These are phyloP conservation scores for Drosophila flavopinicola DNA, from an alignment of 2,888 invertebrate genomes.

Conservation along the genomic window DNA sequence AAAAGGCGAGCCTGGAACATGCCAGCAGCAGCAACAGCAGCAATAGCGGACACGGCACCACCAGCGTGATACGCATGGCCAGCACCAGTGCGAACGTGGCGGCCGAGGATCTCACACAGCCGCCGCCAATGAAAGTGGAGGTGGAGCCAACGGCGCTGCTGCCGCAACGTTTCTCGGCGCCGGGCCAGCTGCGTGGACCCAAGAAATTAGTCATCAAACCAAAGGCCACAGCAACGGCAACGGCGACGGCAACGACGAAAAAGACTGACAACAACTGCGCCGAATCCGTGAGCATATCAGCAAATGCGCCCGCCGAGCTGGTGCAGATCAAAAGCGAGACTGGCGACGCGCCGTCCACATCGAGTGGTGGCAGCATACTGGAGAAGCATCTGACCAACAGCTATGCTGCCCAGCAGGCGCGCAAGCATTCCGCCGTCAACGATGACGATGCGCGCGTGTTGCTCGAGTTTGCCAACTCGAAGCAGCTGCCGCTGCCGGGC, in stretches of 20 bases:
- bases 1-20: constrained; percentile 55
- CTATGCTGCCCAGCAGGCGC: constrained; percentile 34
- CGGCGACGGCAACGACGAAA: constrained; percentile 48
- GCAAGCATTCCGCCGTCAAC: constrained; percentile 58
- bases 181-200: constrained; percentile 71
- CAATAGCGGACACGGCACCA: constrained; percentile 76
- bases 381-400: constrained; percentile 77
- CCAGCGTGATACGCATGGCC: constrained; percentile 84
- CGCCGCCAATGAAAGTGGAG: constrained; percentile 67
- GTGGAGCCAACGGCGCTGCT: constrained; percentile 56
- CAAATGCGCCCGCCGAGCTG: constrained; percentile 44
- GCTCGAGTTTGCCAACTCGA: constrained; percentile 81
- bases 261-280: constrained; percentile 61
- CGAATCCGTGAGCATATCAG: constrained; percentile 51
- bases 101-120: constrained; percentile 74
- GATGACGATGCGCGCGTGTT: constrained; percentile 81
- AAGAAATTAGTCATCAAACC: constrained; percentile 84
- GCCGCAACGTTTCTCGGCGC: constrained; percentile 66
- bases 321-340: constrained; percentile 76
- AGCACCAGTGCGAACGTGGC: constrained; percentile 55
- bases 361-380: constrained; percentile 68
- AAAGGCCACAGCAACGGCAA: constrained; percentile 65
- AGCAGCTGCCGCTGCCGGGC: constrained; percentile 53
- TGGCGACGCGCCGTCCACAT: constrained; percentile 32
- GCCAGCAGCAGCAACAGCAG: constrained; percentile 32